A percentile compares a stretch with the other conserved stretches of the same genome.
phyloP scores from a whole-genome alignment of 2,113 vertebrate species.

The Cricetomys ansorgei region DNA sequence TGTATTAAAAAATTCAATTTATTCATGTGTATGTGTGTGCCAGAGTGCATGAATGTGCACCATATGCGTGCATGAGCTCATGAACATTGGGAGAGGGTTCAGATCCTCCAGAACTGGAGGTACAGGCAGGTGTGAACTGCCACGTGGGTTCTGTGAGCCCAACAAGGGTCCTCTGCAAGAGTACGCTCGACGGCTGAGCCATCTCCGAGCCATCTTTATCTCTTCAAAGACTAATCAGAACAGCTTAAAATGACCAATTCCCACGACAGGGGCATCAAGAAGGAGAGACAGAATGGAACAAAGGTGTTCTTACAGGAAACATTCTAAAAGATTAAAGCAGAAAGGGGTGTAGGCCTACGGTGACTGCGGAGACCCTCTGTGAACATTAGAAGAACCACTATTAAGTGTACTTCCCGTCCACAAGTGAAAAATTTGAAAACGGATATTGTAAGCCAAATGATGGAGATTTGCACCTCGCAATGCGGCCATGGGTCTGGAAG shows the following conservation, averaged over 20 bases:
- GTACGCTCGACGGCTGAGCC: too few species aligned
- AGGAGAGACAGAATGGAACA: background rate
- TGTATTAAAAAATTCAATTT: background rate
- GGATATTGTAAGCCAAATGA: background rate
- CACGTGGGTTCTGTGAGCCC: background rate
- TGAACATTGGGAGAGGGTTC: background rate
- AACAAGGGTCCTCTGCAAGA: background rate
- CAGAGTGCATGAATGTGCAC: too few species aligned
- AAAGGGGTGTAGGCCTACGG: background rate
- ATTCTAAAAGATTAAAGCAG: background rate
- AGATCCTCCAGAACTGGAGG: background rate
- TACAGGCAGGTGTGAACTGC: background rate
- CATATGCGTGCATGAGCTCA: background rate
- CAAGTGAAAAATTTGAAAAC: constrained; percentile 46
- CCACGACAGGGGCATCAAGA: background rate
- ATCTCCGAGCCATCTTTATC: background rate
- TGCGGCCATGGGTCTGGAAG: background rate
- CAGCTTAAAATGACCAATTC: background rate
- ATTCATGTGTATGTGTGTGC: background rate
- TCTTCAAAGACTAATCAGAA: background rate
- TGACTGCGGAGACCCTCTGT: background rate
- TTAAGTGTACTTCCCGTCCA: constrained; percentile 8
- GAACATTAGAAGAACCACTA: background rate
- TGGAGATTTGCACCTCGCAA: background rate
- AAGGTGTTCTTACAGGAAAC: background rate